phyloP scores from a whole-genome alignment of 1,140 invertebrate genomes.

The Diabrotica undecimpunctata region DNA sequence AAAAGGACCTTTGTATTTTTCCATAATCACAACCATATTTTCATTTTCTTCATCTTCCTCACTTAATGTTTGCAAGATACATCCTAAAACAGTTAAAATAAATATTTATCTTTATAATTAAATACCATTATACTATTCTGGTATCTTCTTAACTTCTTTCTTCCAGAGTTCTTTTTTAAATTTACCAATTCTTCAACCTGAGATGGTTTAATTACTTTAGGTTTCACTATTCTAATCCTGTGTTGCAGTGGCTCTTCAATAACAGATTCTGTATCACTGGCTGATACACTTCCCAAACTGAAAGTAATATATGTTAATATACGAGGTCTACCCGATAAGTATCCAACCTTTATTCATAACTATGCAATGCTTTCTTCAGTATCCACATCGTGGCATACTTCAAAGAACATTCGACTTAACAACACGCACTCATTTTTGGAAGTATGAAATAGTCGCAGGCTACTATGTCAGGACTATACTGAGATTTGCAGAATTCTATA shows the following conservation, averaged over 20 bases:
- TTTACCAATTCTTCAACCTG: slow-evolving; percentile 65
- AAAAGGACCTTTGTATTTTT: slow-evolving; percentile 37
- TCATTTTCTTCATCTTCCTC: slow-evolving; percentile 36
- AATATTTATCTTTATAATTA: not conserved
- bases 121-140: slow-evolving; percentile 54
- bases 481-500: too few species aligned
- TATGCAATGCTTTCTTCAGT: not conserved
- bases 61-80: slow-evolving; percentile 31
- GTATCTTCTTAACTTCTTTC: slow-evolving; percentile 76
- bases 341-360: not conserved
- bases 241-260: slow-evolving; percentile 64
- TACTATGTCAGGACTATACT: not conserved
- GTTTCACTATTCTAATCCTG: not conserved
- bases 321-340: not conserved
- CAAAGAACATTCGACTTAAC: too few species aligned
- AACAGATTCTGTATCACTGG: slow-evolving; percentile 58
- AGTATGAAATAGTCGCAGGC: not conserved
- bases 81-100: slow-evolving; percentile 27
- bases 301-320: slow-evolving; percentile 19
- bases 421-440: too few species aligned
- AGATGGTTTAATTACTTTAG: slow-evolving; percentile 8
- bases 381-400: too few species aligned
- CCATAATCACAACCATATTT: slow-evolving; percentile 28
- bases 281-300: slow-evolving; percentile 31
- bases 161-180: slow-evolving; percentile 73